Conservation (phyloP, 2,113 vertebrate genomes). For the Lycocorax pyrrhopterus region DNA sequence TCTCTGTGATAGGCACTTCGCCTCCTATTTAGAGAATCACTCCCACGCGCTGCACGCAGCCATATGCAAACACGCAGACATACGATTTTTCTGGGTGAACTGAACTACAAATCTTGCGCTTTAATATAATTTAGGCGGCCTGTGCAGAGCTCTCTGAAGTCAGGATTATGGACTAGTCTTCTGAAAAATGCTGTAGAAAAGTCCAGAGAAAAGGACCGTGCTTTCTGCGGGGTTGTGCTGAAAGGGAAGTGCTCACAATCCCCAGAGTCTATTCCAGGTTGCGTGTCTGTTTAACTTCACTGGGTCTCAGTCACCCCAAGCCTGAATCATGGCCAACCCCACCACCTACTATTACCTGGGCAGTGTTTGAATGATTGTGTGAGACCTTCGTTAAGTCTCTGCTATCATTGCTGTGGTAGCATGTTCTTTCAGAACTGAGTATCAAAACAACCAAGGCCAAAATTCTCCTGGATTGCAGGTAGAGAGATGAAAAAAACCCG, state of each 20-base stretch:
- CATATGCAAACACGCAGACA: slow-evolving; percentile 17
- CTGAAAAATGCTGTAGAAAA: background rate
- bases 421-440: background rate
- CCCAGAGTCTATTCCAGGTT: background rate
- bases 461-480: background rate
- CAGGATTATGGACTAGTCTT: background rate
- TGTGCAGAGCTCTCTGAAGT: background rate
- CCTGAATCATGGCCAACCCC: background rate
- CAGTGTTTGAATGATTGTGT: background rate
- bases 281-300: background rate
- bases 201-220: background rate
- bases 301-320: background rate
- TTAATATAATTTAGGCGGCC: background rate
- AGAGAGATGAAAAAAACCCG: background rate
- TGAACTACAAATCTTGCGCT: background rate
- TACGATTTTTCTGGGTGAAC: background rate
- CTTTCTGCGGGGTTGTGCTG: background rate
- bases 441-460: background rate
- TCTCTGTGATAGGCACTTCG: slow-evolving; percentile 23
- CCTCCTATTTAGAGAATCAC: slow-evolving; percentile 44
- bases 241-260: background rate
- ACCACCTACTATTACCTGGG: background rate
- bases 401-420: background rate
- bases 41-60: background rate
- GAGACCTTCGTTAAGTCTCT: background rate